Base-by-base conservation (phyloP, 2,113 vertebrate genomes). In the Rhipidura dahli region DNA sequence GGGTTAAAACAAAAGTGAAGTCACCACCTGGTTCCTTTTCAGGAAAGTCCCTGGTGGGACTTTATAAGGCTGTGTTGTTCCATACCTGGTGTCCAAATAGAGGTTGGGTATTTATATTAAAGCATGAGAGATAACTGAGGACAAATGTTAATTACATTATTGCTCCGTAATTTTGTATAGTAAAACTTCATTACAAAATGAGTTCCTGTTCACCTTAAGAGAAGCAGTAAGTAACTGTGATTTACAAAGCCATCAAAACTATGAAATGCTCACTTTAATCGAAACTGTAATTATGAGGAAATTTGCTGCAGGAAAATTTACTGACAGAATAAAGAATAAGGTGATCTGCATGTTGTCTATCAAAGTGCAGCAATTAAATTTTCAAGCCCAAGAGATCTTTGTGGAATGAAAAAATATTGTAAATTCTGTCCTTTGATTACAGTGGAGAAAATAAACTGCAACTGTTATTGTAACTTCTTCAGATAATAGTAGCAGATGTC, bases 221-320 rank as follows among this genome's bases (percentile, higher is more conserved):
- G 61, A n/a, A 94, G 17, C 56, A 91, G 70, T 40, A 49, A 76
- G 40, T 57, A 83, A 78, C 35, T 61, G 50, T 91, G 73, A 93
- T 94, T 95, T 94, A 83, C 79, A 90, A 96, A 96, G 63, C 79
- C 54, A 87, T 90, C 79, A 77, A 89, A 94, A 94, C 84, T 57
- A 59, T 77, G 85, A 93, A 95, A 93, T 83, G 66, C 56, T 94
- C 54, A 53, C 40, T 87, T 93, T 86, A 94, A 95, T 94, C 92
- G 92, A 71, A 92, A 82, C 49, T 75, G 68, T 84, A 96, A 96
- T 96, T 92, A 95, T 59, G 65, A 81, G 56, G 53, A 85, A 82
- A 94, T 89, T 89, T 95, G 76, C 83, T 95, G 77, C 45, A 72
- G 92, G 83, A 91, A 92, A 92, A 96, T 93, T 77, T 95, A 88